Evolutionary conservation across 2,888 invertebrate species (phyloP), one percentile per base, ranked within the genome.

Genomic region (Synanthedon tipuliformis): DNA sequence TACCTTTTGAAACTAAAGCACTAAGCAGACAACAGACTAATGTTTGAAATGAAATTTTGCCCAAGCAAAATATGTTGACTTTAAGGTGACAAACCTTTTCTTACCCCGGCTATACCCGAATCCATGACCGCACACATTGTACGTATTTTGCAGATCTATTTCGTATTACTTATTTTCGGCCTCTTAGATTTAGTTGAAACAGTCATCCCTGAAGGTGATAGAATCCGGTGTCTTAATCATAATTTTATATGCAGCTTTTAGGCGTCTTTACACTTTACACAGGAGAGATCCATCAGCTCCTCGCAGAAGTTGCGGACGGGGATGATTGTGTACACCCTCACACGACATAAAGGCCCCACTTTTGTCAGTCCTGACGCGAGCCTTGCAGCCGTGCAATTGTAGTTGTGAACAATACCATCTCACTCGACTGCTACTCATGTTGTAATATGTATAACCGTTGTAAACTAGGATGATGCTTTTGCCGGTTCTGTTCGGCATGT

Each of bases 151-250:
- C 55, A 51, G 51, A 55, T 41, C 52, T 40, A 52, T 55, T 53
- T 40, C 55, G 48, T 55, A 51, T 45, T 51, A 55, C 16, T 51
- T 53, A 51, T 53, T 50, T 53, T 51, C 55, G 16, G 40, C 54
- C 54, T 41, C 41, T 18, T 41, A 41, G 41, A 41, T 41, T 12
- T 51, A 51, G 51, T 4, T 13, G 51, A 51, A 51, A 51, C 41
- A 11, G 40, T 40, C 13, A 40, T 40, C 40, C 51, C 23, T 51
- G 16, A 41, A 41, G 10, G 41, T 41, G 45, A 13, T 13, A 12
- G 45, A 45, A 45, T 10, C 45, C 13, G 45, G 45, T 45, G 12
- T 45, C 7, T 45, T 50, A 23, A n/a, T n/a, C 54, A 55, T 50
- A 52, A 55, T 40, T 50, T 40, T 4, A n/a, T 55, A 48, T 49